A percentile compares a stretch with the other conserved stretches of the same genome.
These are phyloP conservation scores for Oscheius myriophilus DNA, from an alignment of 2,888 invertebrate genomes.

Conservation along the genomic window DNA sequence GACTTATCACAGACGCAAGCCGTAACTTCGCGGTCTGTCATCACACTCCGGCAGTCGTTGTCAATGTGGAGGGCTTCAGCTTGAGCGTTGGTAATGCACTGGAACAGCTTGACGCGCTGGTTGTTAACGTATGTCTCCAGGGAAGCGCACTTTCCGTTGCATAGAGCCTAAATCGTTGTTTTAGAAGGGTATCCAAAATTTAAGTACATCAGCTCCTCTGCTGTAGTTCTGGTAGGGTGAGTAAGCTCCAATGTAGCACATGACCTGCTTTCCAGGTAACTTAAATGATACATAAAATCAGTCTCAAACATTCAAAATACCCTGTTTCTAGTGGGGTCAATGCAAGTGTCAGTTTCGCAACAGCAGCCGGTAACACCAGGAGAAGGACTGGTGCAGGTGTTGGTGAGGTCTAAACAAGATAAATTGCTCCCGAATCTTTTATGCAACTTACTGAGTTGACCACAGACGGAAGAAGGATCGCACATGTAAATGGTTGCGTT, in stretches of 20 bases:
- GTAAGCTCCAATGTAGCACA: constrained; percentile 49
- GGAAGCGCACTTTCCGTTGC: constrained; percentile 49
- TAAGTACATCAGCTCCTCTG: constrained; percentile 34
- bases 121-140: constrained; percentile 36
- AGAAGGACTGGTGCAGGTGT: constrained; percentile 40
- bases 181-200: constrained; percentile 21
- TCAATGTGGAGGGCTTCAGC: constrained; percentile 41
- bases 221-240: constrained; percentile 38
- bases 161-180: constrained; percentile 19
- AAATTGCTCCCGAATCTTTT: too few relatives aligned
- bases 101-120: constrained; percentile 42
- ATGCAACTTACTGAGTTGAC: constrained; percentile 23
- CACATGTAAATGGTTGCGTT: constrained; percentile 44
- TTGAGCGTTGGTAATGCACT: constrained; percentile 39
- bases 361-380: constrained; percentile 45
- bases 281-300: too few relatives aligned
- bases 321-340: constrained; percentile 38
- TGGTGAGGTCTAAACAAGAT: too few relatives aligned
- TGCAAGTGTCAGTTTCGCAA: constrained; percentile 44
- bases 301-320: constrained; percentile 3
- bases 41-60: constrained; percentile 34
- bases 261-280: constrained; percentile 37
- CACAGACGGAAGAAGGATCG: constrained; percentile 30
- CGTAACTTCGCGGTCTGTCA: constrained; percentile 32
- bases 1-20: constrained; percentile 47